Evolutionary conservation across 2,888 invertebrate species (phyloP), one percentile per base, ranked within the genome.

Genomic region (Ennomos erosarius): DNA sequence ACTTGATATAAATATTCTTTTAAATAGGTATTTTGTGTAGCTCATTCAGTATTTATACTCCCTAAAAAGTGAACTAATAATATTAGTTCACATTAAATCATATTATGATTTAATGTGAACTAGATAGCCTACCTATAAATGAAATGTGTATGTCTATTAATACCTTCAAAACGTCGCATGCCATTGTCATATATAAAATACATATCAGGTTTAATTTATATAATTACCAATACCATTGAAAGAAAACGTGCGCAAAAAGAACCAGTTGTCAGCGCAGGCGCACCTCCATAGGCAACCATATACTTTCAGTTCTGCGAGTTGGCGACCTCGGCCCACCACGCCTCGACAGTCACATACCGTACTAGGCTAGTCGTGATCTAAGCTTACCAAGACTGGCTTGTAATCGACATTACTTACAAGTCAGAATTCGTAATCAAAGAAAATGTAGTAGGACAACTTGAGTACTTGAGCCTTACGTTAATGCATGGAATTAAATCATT

Each of bases 331-430:
- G 66, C 77, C 69, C 68, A 72, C 82, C 82, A 75, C 82, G 82
- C 82, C 82, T 81, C 72, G 70, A 82, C 87, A 76, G 82, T 87
- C 87, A 84, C 90, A 90, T 88, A 85, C 90, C 90, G 74, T 79
- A 84, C 79, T 78, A 69, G 55, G 38, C 48, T 56, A 56, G 77
- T 88, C 84, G 82, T 87, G 88, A 86, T 85, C 82, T 81, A 85
- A 88, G 87, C 87, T 79, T 74, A 84, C 84, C 84, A 82, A 73
- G 74, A 71, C 78, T 72, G 74, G 64, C 59, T 58, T 63, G 50
- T 63, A 64, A 63, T 70, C 69, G 54, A 62, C 55, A 63, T 62
- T 62, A 65, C 65, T 68, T 71, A 65, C 64, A 60, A 65, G 65
- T 68, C 61, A 64, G 45, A 50, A 52, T 49, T 53, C 43, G 50